phyloP scores from a whole-genome alignment of 2,113 vertebrate species.

The Protobothrops flavoviridis region DNA sequence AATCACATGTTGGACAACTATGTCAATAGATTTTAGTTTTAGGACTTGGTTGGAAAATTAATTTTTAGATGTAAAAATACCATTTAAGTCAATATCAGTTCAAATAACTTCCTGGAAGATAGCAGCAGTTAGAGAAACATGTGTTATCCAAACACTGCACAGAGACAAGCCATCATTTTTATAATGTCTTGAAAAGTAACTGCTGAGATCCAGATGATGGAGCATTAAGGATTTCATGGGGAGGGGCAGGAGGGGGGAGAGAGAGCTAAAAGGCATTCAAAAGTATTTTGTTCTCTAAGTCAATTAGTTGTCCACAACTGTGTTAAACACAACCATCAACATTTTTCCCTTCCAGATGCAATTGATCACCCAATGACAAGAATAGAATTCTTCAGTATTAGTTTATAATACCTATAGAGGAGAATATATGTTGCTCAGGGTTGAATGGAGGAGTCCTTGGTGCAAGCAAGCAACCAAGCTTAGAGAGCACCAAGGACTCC shows the following conservation, averaged over 20 bases:
- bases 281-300: background rate
- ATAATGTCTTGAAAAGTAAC: background rate
- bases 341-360: background rate
- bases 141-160: background rate
- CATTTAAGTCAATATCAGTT: background rate
- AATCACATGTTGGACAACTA: background rate
- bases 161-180: background rate
- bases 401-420: background rate
- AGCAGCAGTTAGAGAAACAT: background rate
- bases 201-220: background rate
- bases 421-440: background rate
- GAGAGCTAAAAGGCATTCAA: background rate
- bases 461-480: background rate
- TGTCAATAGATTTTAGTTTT: background rate
- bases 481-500: background rate
- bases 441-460: background rate
- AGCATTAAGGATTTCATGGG: background rate
- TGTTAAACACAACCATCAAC: background rate
- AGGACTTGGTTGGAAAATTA: background rate
- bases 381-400: background rate
- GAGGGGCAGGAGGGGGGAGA: no score
- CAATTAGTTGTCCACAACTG: background rate
- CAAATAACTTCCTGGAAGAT: background rate
- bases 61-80: background rate
- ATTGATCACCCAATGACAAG: background rate